Evolutionary conservation across 2,888 invertebrate genomes (phyloP).

Genomic region (Zele albiditarsus): DNA sequence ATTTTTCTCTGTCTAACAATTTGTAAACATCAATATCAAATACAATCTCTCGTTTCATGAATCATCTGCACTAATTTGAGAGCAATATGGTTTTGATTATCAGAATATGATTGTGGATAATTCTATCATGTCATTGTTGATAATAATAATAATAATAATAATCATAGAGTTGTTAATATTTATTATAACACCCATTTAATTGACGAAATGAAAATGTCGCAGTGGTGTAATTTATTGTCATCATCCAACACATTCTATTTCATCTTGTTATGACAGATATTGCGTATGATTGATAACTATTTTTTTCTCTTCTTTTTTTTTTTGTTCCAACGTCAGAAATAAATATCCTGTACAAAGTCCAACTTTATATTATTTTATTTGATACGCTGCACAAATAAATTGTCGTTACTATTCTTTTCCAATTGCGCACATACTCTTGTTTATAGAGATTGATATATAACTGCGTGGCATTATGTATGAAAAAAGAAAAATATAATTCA

Average conservation of each 20-base stretch:
- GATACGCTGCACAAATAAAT: not conserved
- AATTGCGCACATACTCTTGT: not conserved
- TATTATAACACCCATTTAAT: not conserved
- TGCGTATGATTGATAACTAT: slow-evolving; percentile 6
- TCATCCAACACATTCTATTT: not conserved
- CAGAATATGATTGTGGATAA: not conserved
- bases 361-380: not conserved
- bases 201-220: not conserved
- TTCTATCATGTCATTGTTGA: not conserved
- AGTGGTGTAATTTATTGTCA: not conserved
- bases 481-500: not conserved
- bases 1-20: not conserved
- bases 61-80: not conserved
- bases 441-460: not conserved
- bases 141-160: not conserved
- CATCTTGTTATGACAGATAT: slow-evolving; percentile 2
- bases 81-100: not conserved
- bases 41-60: not conserved
- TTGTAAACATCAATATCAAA: not conserved
- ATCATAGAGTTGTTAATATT: not conserved
- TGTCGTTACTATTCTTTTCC: not conserved
- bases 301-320: not conserved
- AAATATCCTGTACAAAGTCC: not conserved
- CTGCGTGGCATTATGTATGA: not conserved
- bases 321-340: not conserved